phyloP scores from a whole-genome alignment of 2,888 invertebrate genomes.

The Deilephila elpenor region DNA sequence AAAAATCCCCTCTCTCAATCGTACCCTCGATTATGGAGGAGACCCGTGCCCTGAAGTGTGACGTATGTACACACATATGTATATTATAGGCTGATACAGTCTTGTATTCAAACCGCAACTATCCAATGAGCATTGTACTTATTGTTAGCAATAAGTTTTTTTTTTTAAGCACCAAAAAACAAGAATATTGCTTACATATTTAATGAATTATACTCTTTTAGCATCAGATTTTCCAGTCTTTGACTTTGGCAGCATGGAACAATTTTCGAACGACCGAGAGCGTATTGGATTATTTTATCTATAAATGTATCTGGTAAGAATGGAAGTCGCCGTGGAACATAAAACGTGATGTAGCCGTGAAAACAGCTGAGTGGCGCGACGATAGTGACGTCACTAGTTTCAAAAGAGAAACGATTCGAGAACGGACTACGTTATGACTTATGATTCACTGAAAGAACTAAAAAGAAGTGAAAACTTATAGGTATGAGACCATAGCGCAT shows the following conservation, averaged over 20 bases:
- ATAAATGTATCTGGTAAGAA: conserved; percentile 19
- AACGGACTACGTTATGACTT: neutral
- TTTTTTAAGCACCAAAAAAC: neutral
- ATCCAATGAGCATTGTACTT: too few species aligned
- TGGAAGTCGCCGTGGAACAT: conserved; percentile 21
- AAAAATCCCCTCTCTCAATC: too few species aligned
- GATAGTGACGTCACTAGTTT: neutral
- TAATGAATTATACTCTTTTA: neutral
- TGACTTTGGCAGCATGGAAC: neutral
- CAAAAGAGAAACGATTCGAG: neutral
- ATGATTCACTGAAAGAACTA: neutral
- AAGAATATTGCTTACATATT: neutral
- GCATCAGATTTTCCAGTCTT: neutral
- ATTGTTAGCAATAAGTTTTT: too few species aligned
- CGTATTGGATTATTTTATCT: conserved; percentile 19
- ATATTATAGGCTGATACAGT: too few species aligned
- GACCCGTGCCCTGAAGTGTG: too few species aligned
- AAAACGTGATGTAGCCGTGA: conserved; percentile 7
- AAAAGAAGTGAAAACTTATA: too few species aligned
- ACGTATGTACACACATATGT: too few species aligned
- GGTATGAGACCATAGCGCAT: too few species aligned
- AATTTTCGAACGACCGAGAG: neutral
- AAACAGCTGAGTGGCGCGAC: conserved; percentile 22
- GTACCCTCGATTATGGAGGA: too few species aligned
- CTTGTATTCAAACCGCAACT: too few species aligned